Percentiles rank a stretch among this genome's conserved stretches.
phyloP scores from a whole-genome alignment of 64 coral and sea anemone species.

The Porites lutea region DNA sequence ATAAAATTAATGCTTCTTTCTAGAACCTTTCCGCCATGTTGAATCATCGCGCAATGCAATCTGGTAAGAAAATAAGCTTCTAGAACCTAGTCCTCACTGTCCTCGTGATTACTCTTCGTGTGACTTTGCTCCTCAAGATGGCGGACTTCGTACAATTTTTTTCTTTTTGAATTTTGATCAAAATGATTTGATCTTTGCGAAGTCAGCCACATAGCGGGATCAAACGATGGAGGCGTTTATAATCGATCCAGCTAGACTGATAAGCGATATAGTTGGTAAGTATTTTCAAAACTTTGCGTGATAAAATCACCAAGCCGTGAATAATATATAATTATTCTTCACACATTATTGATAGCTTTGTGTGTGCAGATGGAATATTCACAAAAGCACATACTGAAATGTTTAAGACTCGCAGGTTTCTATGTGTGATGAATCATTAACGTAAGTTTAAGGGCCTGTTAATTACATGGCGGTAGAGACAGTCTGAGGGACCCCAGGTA shows the following conservation, averaged over 20 bases:
- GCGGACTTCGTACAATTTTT: slow-evolving; percentile 27
- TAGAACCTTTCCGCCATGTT: slow-evolving; percentile 13
- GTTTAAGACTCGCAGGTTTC: neutral
- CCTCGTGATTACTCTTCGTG: neutral
- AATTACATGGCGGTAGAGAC: no score
- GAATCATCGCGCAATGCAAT: slow-evolving; percentile 10
- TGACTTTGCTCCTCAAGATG: neutral
- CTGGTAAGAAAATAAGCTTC: slow-evolving; percentile 22
- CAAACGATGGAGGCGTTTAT: slow-evolving; percentile 34
- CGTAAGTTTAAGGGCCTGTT: no score
- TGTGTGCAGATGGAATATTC: no score
- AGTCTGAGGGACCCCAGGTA: no score
- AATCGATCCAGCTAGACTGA: slow-evolving; percentile 40
- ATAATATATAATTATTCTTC: no score
- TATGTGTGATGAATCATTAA: no score
- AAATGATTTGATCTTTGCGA: neutral
- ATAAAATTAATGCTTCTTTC: neutral
- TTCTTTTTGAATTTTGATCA: neutral
- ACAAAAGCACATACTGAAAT: no score
- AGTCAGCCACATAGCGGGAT: neutral
- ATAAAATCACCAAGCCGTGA: neutral
- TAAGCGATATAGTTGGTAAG: slow-evolving; percentile 26
- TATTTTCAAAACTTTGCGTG: neutral
- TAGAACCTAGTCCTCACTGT: slow-evolving; percentile 3
- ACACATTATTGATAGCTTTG: no score